Conservation (phyloP, 2,888 invertebrate species). For the Scaptomyza cyrtandrae region DNA sequence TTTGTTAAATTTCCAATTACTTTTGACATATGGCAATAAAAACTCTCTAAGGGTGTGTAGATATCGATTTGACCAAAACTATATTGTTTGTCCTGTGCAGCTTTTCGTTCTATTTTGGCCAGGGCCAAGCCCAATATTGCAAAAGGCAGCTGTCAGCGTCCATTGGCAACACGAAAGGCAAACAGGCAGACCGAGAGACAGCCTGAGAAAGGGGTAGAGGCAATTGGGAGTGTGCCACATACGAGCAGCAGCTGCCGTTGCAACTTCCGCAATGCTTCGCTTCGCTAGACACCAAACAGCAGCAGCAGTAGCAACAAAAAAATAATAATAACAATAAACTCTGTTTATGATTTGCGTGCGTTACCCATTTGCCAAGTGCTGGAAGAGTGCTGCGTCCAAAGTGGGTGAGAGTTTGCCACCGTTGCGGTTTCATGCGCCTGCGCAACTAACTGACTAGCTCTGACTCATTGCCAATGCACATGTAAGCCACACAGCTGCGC, state of each 20-base stretch:
- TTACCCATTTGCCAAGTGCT: constrained; percentile 66
- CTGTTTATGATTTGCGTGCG: constrained; percentile 66
- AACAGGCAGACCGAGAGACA: constrained; percentile 25
- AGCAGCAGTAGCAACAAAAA: constrained; percentile 46
- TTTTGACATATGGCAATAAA: constrained; percentile 11
- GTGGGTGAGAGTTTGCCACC: constrained; percentile 56
- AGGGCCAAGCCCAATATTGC: constrained; percentile 56
- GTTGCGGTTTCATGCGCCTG: constrained; percentile 67
- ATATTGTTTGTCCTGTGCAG: constrained; percentile 20
- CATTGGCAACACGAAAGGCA: constrained; percentile 43
- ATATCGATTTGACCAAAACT: constrained; percentile 17
- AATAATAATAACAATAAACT: constrained; percentile 18
- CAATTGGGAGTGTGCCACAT: constrained; percentile 55
- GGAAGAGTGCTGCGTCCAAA: constrained; percentile 37
- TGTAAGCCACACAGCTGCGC: constrained; percentile 52
- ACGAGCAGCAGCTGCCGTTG: constrained; percentile 59
- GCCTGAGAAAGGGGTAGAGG: constrained; percentile 65
- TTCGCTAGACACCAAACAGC: constrained; percentile 59
- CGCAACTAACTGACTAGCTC: constrained; percentile 54
- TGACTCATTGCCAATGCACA: constrained; percentile 49
- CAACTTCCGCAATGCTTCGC: constrained; percentile 78
- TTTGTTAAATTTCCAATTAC: constrained; percentile 4
- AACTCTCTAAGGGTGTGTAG: constrained; percentile 31
- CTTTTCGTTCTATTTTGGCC: constrained; percentile 44
- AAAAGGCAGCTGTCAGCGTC: constrained; percentile 68